Conservation (phyloP, 2,113 vertebrate species). For the Hippopotamus amphibius region DNA sequence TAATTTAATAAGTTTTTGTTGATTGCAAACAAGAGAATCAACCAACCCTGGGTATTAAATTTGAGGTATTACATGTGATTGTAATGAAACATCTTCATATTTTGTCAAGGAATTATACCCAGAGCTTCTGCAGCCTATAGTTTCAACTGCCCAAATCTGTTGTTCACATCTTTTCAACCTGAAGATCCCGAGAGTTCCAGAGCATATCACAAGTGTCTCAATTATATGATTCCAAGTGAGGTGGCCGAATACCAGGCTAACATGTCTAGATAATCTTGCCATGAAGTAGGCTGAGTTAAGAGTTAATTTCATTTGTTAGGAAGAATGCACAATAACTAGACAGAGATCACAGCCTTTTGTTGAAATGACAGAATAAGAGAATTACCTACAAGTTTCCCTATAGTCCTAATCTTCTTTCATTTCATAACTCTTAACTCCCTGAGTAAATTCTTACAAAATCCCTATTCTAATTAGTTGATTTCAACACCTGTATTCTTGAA, state of each 20-base stretch:
- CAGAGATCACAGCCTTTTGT: not conserved
- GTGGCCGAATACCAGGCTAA: not conserved
- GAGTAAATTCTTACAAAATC: conserved; percentile 44
- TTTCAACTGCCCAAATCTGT: not conserved
- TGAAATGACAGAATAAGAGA: conserved; percentile 8
- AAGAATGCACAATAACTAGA: not conserved
- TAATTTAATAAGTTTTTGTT: not conserved
- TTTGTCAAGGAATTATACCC: not conserved
- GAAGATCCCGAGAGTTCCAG: not conserved
- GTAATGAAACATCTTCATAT: not conserved
- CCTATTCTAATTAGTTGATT: conserved; percentile 18
- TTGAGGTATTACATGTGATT: not conserved
- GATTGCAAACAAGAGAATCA: not conserved
- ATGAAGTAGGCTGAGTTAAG: not conserved
- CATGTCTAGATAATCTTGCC: not conserved
- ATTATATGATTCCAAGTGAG: not conserved
- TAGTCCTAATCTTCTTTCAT: conserved; percentile 2
- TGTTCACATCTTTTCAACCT: not conserved
- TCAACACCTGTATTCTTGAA: conserved; percentile 7
- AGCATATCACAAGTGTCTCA: not conserved
- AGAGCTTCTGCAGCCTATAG: not conserved
- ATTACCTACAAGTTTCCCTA: not conserved
- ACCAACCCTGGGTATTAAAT: not conserved
- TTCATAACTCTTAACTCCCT: conserved; percentile 29
- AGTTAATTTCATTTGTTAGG: conserved; percentile 4